These are phyloP conservation scores for Chanos chanos DNA, from an alignment of 2,797 vertebrate species.

Conservation along the genomic window DNA sequence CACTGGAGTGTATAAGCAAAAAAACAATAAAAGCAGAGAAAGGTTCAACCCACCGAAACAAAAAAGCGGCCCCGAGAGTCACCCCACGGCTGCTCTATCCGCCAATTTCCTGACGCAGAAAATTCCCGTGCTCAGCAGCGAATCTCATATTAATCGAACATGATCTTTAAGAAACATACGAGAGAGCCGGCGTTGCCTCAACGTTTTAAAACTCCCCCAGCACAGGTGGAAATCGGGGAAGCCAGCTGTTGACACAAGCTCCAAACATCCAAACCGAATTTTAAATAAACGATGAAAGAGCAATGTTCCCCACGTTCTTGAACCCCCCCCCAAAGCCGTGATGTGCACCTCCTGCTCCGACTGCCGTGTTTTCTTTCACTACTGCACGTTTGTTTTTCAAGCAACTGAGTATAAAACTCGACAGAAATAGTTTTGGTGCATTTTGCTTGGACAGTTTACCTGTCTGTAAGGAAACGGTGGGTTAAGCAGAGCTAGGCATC, in stretches of 20 bases:
- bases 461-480: constrained; percentile 21
- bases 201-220: constrained; percentile 5
- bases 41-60: constrained; percentile 32
- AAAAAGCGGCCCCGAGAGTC: constrained; percentile 23
- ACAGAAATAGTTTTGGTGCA: constrained; percentile 27
- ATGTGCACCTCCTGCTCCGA: not conserved
- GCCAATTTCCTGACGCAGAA: constrained; percentile 38
- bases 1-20: constrained; percentile 30
- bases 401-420: not conserved
- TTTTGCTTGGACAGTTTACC: constrained; percentile 25
- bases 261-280: constrained; percentile 8
- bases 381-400: not conserved
- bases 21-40: constrained; percentile 48
- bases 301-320: not conserved
- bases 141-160: constrained; percentile 45
- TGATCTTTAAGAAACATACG: constrained; percentile 46
- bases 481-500: not conserved
- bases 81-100: constrained; percentile 39
- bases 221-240: constrained; percentile 38
- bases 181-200: constrained; percentile 27
- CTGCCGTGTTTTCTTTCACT: not conserved
- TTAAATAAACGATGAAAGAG: constrained; percentile 19
- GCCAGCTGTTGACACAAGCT: constrained; percentile 52
- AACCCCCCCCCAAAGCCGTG: too few species aligned
- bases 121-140: constrained; percentile 33